phyloP scores from a whole-genome alignment of 2,797 vertebrate genomes.

The Netta rufina region DNA sequence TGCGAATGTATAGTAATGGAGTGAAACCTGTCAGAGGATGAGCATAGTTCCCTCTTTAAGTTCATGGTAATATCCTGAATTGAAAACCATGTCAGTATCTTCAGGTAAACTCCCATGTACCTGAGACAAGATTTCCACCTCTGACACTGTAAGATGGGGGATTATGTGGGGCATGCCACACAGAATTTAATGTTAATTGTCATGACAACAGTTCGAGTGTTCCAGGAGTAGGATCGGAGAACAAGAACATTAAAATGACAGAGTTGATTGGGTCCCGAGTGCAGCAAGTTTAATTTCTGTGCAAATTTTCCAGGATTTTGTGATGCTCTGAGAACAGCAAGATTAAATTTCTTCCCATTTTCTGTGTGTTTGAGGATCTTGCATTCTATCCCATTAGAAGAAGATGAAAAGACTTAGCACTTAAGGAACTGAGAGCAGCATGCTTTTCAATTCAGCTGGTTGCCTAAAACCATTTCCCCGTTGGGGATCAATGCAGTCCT shows the following conservation, averaged over 20 bases:
- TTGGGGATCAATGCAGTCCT: not conserved
- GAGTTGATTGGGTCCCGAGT: not conserved
- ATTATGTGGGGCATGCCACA: not conserved
- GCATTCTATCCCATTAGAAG: not conserved
- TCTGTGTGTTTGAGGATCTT: not conserved
- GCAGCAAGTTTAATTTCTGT: not conserved
- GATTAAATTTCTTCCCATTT: constrained; percentile 8
- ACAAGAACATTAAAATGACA: fast-evolving
- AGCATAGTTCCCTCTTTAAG: not conserved
- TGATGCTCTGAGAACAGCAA: not conserved
- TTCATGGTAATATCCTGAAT: not conserved
- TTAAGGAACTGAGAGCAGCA: not conserved
- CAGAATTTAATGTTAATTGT: not conserved
- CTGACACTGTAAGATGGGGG: not conserved
- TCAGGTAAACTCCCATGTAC: not conserved
- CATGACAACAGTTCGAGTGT: not conserved
- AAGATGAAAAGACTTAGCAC: not conserved
- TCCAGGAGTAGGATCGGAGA: not conserved
- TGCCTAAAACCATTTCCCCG: not conserved
- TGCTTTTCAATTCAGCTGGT: not conserved
- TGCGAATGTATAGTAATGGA: not conserved
- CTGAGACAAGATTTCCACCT: not conserved
- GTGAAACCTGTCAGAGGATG: not conserved
- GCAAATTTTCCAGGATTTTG: not conserved
- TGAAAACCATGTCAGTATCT: not conserved